Conservation (phyloP, 2,113 vertebrate species). For the Calyptommatus sinebrachiatus region DNA sequence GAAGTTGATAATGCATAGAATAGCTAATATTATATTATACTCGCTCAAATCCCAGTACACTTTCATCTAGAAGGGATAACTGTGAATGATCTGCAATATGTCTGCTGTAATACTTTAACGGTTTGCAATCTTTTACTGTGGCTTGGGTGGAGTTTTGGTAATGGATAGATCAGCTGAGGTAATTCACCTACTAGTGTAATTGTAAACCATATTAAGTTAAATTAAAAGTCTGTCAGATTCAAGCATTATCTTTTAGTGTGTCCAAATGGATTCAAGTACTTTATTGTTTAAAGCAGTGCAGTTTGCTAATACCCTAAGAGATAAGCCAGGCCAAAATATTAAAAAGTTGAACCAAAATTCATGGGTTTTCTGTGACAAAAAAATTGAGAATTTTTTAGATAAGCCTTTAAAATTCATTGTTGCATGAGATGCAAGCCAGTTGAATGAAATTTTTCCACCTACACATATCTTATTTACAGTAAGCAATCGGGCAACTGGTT, state of each 20-base stretch:
- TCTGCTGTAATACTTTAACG: neutral
- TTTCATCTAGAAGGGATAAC: neutral
- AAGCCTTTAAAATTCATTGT: too few relatives aligned
- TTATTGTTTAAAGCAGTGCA: neutral
- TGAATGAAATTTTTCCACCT: neutral
- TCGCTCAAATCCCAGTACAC: neutral
- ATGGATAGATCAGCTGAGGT: neutral
- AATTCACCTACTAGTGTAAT: neutral
- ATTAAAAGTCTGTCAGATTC: neutral
- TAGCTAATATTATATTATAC: neutral
- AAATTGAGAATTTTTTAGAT: too few relatives aligned
- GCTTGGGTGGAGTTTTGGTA: neutral
- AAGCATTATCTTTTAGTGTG: neutral
- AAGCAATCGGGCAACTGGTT: neutral
- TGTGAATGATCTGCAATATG: neutral
- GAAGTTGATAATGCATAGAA: neutral
- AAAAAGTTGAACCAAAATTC: too few relatives aligned
- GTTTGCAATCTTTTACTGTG: neutral
- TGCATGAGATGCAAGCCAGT: neutral
- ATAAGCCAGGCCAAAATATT: too few relatives aligned
- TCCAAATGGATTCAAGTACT: neutral
- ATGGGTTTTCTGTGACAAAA: too few relatives aligned
- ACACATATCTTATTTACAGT: neutral
- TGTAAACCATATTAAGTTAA: neutral
- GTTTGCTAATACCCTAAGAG: too few relatives aligned